Conservation (phyloP, 2,888 invertebrate species). For the Strigamia crassipes region DNA sequence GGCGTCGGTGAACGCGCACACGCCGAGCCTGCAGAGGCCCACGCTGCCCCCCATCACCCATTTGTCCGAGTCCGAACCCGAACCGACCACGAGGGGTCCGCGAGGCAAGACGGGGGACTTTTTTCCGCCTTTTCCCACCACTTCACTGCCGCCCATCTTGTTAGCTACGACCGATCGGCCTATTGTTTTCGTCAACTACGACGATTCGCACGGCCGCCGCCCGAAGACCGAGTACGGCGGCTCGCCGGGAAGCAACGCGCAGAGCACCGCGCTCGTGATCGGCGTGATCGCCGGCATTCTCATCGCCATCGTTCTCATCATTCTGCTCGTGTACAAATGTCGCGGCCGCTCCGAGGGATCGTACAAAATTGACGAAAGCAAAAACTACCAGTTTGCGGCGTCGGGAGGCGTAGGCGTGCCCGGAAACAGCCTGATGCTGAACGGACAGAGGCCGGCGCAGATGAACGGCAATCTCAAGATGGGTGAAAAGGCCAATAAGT, state of each 20-base stretch:
- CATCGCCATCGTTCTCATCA: slow-evolving; percentile 86
- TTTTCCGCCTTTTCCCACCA: slow-evolving; percentile 17
- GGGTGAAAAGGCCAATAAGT: slow-evolving; percentile 66
- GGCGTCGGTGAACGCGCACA: slow-evolving; percentile 48
- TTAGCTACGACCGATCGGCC: not conserved
- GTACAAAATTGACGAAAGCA: slow-evolving; percentile 89
- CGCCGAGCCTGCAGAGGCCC: slow-evolving; percentile 48
- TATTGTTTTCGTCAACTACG: not conserved
- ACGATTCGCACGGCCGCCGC: not conserved
- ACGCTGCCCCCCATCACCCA: slow-evolving; percentile 51
- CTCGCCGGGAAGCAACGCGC: slow-evolving; percentile 54
- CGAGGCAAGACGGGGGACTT: not conserved
- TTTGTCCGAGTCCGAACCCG: slow-evolving; percentile 54
- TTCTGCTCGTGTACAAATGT: slow-evolving; percentile 83
- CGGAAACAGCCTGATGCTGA: slow-evolving; percentile 53
- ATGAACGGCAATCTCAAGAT: slow-evolving; percentile 62
- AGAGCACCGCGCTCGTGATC: slow-evolving; percentile 70
- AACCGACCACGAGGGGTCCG: slow-evolving; percentile 60
- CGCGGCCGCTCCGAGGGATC: slow-evolving; percentile 82
- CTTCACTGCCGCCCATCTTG: slow-evolving; percentile 41
- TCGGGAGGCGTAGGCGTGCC: slow-evolving; percentile 49
- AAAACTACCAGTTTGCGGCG: slow-evolving; percentile 63
- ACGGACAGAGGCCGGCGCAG: slow-evolving; percentile 57
- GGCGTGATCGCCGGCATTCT: slow-evolving; percentile 88
- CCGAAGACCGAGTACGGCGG: slow-evolving; percentile 50